Evolutionary conservation across 2,113 vertebrate species (phyloP).

Genomic region (Tor tambroides): DNA sequence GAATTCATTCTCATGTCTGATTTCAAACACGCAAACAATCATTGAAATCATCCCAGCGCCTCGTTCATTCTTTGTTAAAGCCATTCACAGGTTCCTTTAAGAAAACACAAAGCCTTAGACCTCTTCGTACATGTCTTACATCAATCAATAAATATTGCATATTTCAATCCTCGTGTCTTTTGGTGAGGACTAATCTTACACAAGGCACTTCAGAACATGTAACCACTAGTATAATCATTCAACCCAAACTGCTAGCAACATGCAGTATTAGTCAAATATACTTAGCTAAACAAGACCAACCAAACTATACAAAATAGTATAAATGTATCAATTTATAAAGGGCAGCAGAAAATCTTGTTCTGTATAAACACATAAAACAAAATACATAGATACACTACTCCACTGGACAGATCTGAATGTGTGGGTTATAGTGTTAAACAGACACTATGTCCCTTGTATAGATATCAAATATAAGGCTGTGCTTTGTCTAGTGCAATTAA

Average conservation of each 20-base stretch:
- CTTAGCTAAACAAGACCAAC: not conserved
- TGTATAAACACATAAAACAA: not conserved
- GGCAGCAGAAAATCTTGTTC: slow-evolving; percentile 31
- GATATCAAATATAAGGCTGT: not conserved
- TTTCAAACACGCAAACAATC: slow-evolving; percentile 12
- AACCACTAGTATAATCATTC: not conserved
- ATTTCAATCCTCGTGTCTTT: slow-evolving; percentile 4
- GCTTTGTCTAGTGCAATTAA: not conserved
- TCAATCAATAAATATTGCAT: slow-evolving; percentile 36
- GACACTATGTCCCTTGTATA: not conserved
- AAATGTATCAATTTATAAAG: slow-evolving; percentile 39
- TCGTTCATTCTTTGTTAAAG: not conserved
- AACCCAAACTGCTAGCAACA: not conserved
- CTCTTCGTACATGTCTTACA: not conserved
- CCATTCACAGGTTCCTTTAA: not conserved
- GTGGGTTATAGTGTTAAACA: slow-evolving; percentile 9
- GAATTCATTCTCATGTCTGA: slow-evolving; percentile 11
- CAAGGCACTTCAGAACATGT: slow-evolving; percentile 33
- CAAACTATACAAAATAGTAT: slow-evolving; percentile 17
- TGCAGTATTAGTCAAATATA: not conserved
- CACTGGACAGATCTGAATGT: slow-evolving; percentile 6
- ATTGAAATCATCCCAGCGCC: slow-evolving; percentile 20
- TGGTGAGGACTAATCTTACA: not conserved
- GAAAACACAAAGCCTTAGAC: not conserved
- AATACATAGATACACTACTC: slow-evolving; percentile 33